Conservation (phyloP, 2,888 invertebrate genomes). For the Tenthredo mesomela region DNA sequence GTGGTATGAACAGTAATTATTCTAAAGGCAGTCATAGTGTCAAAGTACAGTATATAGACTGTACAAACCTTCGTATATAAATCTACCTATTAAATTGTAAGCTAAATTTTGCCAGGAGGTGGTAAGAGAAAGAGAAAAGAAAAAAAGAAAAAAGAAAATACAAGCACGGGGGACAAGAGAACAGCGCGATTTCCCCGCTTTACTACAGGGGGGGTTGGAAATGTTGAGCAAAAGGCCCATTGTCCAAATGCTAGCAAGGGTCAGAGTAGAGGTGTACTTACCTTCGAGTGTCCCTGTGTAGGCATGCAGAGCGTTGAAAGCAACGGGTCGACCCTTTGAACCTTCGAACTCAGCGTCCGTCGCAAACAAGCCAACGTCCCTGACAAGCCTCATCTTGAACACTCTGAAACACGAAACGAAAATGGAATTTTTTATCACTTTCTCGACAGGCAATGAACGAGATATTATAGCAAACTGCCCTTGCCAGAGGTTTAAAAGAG, state of each 20-base stretch:
- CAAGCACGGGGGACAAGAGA: background rate
- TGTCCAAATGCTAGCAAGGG: slow-evolving; percentile 35
- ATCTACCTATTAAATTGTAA: background rate
- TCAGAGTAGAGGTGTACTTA: slow-evolving; percentile 62
- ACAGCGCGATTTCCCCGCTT: background rate
- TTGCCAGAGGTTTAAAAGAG: background rate
- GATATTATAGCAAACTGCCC: background rate
- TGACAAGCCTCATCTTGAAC: slow-evolving; percentile 76
- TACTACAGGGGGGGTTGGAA: background rate
- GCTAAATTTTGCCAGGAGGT: background rate
- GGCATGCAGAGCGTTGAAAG: slow-evolving; percentile 75
- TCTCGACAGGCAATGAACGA: background rate
- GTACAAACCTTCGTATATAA: background rate
- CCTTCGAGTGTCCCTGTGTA: slow-evolving; percentile 78
- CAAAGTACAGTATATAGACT: background rate
- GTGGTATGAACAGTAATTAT: slow-evolving; percentile 32
- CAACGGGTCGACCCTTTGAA: slow-evolving; percentile 72
- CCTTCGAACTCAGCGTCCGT: slow-evolving; percentile 77
- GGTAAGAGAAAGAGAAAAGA: background rate
- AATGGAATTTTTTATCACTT: slow-evolving; percentile 38
- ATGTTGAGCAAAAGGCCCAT: slow-evolving; percentile 43
- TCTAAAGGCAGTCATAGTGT: slow-evolving; percentile 3
- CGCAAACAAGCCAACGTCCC: slow-evolving; percentile 76
- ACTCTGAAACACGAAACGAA: slow-evolving; percentile 65
- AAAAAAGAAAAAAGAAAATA: too few species aligned